Evolutionary conservation across 2,888 invertebrate genomes (phyloP).

Genomic region (Apomyelois bistriatella): DNA sequence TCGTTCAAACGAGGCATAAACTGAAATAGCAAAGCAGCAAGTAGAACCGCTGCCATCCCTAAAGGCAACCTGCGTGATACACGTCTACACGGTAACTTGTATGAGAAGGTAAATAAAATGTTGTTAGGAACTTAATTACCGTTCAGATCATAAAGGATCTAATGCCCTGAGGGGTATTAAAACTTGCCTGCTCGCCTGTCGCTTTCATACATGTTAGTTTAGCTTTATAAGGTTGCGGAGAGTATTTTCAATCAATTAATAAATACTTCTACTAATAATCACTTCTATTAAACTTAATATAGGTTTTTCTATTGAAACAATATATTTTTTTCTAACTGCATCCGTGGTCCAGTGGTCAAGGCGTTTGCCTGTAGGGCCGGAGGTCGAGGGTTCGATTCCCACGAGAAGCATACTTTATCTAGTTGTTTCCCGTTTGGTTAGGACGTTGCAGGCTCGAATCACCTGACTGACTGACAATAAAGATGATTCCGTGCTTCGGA

Average conservation of each 20-base stretch:
- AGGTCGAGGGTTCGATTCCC: no score
- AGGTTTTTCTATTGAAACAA: no score
- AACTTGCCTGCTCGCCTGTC: slow-evolving; percentile 4
- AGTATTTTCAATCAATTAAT: not conserved
- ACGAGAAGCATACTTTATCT: no score
- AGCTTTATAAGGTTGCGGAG: not conserved
- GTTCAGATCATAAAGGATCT: slow-evolving; percentile 3
- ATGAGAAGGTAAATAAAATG: slow-evolving; percentile 2
- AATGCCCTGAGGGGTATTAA: not conserved
- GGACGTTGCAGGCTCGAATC: no score
- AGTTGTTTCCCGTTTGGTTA: no score
- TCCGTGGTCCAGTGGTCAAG: no score
- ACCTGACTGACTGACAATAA: no score
- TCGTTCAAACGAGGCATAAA: not conserved
- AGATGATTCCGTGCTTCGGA: no score
- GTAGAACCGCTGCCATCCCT: not conserved
- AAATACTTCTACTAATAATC: not conserved
- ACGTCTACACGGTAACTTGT: slow-evolving; percentile 6
- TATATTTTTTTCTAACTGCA: no score
- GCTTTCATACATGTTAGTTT: slow-evolving; percentile 1
- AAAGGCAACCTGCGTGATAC: not conserved
- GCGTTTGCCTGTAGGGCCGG: no score
- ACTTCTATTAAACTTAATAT: no score
- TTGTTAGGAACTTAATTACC: slow-evolving; percentile 2
- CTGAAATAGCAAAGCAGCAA: not conserved